Conservation (phyloP, 2,797 vertebrate genomes). For the Neosilurus mollespiculum region DNA sequence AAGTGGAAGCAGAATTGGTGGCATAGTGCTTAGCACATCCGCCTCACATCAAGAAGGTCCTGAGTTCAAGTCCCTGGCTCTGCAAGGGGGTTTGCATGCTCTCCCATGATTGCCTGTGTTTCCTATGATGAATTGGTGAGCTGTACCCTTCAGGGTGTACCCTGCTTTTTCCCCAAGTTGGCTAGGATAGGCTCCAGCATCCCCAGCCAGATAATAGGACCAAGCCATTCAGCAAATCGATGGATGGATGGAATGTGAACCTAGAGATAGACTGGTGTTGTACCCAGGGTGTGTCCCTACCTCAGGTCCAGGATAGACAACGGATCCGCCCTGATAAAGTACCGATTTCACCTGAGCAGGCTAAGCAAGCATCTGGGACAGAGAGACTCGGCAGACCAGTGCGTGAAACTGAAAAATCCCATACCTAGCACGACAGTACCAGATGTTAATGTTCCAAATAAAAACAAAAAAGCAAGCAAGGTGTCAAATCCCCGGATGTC, state of each 20-base stretch:
- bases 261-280: not conserved
- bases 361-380: not conserved
- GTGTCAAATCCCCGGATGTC: slow-evolving; percentile 11
- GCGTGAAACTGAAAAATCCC: not conserved
- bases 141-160: too few relatives aligned
- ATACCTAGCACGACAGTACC: slow-evolving; percentile 21
- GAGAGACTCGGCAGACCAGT: not conserved
- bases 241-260: not conserved
- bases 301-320: not conserved
- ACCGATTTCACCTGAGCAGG: not conserved
- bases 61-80: too few relatives aligned
- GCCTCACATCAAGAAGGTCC: too few relatives aligned
- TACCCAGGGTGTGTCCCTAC: not conserved
- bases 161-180: too few relatives aligned
- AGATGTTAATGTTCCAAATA: slow-evolving; percentile 28
- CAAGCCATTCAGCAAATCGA: too few relatives aligned
- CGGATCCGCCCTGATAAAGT: not conserved
- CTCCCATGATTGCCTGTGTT: too few relatives aligned
- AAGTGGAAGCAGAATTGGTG: too few relatives aligned
- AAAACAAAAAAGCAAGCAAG: not conserved
- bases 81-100: too few relatives aligned
- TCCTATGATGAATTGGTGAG: too few relatives aligned
- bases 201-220: too few relatives aligned
- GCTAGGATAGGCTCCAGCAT: too few relatives aligned
- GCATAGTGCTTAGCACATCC: too few relatives aligned